These are phyloP conservation scores for Heliconius ethilla DNA, from an alignment of 2,888 invertebrate species.

Conservation along the genomic window DNA sequence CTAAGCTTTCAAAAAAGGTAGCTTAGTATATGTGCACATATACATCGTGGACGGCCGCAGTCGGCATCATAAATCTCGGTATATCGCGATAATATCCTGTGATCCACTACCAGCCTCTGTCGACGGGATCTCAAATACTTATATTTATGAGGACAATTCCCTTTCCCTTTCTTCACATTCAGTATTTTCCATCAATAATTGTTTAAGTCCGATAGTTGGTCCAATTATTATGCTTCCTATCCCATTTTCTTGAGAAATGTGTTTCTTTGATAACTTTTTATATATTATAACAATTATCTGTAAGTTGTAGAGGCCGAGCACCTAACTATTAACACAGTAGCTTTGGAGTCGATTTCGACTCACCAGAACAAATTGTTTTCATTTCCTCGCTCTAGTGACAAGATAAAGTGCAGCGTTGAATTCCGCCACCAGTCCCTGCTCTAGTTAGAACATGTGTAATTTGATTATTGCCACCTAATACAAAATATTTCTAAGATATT, in stretches of 20 bases:
- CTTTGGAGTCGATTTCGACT: too few relatives aligned
- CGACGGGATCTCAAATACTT: slow-evolving; percentile 22
- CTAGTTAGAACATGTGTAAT: too few relatives aligned
- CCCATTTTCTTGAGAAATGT: too few relatives aligned
- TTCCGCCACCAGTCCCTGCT: not conserved
- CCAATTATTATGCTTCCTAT: too few relatives aligned
- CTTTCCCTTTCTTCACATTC: not conserved
- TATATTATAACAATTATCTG: too few relatives aligned
- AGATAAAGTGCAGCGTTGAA: not conserved
- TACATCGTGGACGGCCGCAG: not conserved
- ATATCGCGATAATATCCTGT: slow-evolving; percentile 28
- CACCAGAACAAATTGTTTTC: not conserved
- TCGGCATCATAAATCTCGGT: slow-evolving; percentile 25
- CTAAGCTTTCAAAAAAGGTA: not conserved
- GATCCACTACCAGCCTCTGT: slow-evolving; percentile 20
- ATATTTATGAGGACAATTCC: slow-evolving; percentile 23
- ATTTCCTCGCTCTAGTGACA: not conserved
- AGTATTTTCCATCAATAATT: too few relatives aligned
- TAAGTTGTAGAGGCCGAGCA: too few relatives aligned
- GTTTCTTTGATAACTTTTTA: too few relatives aligned
- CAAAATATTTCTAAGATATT: too few relatives aligned
- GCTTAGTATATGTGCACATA: not conserved
- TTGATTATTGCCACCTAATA: too few relatives aligned
- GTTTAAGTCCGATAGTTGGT: too few relatives aligned
- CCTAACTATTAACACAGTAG: too few relatives aligned